phyloP scores from a whole-genome alignment of 37 sponge, comb jelly and placozoan species.

The Ianthella basta region DNA sequence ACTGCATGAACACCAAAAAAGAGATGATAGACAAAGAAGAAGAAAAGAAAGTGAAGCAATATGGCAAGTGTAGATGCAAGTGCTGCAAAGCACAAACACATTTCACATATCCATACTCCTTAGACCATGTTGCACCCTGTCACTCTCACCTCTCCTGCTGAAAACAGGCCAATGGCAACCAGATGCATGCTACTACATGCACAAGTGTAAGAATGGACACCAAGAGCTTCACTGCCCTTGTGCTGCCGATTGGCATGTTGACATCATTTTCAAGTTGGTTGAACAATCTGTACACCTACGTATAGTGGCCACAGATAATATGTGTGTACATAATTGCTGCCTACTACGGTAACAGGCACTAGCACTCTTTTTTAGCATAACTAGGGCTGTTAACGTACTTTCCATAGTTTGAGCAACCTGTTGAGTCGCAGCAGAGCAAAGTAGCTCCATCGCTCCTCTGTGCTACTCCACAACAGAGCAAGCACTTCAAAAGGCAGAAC shows the following conservation, averaged over 20 bases:
- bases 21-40: not conserved
- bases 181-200: conserved; percentile 72
- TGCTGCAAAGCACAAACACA: too few relatives aligned
- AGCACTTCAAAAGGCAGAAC: conserved; percentile 68
- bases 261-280: conserved; percentile 61
- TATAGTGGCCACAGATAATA: not conserved
- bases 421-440: conserved; percentile 60
- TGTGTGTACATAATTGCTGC: conserved; percentile 11
- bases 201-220: conserved; percentile 63
- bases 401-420: conserved; percentile 77
- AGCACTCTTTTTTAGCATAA: not conserved
- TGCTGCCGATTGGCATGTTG: conserved; percentile 50
- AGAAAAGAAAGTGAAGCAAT: not conserved
- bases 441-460: conserved; percentile 37
- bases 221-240: conserved; percentile 56
- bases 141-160: conserved; percentile 17
- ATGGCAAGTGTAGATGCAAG: too few relatives aligned
- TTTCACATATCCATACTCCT: not conserved
- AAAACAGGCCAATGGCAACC: conserved; percentile 78
- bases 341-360: too few relatives aligned
- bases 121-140: not conserved
- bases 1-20: not conserved
- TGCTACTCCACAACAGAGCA: conserved; percentile 32
- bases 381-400: conserved; percentile 16
- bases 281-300: conserved; percentile 59